Conservation (phyloP, 2,888 invertebrate species). For the Pilophorus perplexus region DNA sequence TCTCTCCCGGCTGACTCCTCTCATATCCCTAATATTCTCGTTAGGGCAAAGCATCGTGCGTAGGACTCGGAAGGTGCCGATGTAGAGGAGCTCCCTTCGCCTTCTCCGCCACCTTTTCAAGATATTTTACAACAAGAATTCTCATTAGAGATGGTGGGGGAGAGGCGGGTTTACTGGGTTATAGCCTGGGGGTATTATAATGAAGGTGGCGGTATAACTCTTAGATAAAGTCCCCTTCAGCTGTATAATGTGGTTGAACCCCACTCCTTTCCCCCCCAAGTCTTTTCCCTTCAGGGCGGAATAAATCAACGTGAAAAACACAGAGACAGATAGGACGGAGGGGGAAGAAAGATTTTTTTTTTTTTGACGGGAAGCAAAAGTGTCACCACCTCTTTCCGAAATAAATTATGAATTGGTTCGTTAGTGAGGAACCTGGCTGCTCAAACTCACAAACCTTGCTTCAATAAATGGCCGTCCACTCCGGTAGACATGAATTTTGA, state of each 20-base stretch:
- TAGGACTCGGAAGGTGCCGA: no score
- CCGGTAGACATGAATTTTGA: neutral
- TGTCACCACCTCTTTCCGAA: neutral
- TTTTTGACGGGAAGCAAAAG: neutral
- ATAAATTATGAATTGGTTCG: constrained; percentile 35
- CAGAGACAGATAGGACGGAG: neutral
- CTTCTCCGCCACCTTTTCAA: constrained; percentile 13
- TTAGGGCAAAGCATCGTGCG: no score
- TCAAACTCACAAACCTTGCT: neutral
- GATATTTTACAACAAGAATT: constrained; percentile 41
- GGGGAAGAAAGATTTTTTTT: neutral
- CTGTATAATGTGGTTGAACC: constrained; percentile 36
- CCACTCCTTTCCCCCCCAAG: neutral
- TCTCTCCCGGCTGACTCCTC: no score
- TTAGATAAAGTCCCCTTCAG: constrained; percentile 39
- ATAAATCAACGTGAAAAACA: constrained; percentile 29
- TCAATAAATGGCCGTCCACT: neutral
- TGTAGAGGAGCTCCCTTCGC: neutral
- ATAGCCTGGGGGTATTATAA: constrained; percentile 38
- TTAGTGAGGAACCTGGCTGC: neutral
- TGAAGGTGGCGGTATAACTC: constrained; percentile 40
- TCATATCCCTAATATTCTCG: no score
- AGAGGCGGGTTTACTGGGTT: no score
- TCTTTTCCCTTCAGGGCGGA: constrained; percentile 11
- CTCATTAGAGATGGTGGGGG: constrained; percentile 39